Conservation (phyloP, 1,140 invertebrate genomes). For the Hypothenemus hampei region DNA sequence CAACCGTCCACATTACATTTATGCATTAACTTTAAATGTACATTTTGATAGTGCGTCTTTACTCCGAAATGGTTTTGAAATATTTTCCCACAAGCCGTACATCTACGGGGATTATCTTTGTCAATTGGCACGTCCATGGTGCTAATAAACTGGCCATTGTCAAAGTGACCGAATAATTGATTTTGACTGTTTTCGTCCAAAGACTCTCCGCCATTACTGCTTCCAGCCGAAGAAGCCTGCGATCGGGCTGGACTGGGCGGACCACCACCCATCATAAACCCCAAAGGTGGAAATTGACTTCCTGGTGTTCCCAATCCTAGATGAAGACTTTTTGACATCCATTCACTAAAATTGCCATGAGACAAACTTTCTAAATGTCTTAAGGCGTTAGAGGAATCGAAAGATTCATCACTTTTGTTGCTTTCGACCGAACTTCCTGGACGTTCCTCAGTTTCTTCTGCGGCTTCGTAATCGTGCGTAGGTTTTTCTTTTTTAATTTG, state of each 20-base stretch:
- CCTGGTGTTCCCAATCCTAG: slow-evolving; percentile 37
- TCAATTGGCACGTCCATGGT: slow-evolving; percentile 80
- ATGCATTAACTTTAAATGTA: slow-evolving; percentile 94
- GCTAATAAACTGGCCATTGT: slow-evolving; percentile 66
- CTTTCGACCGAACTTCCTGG: slow-evolving; percentile 54
- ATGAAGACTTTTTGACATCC: slow-evolving; percentile 43
- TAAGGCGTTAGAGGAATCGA: slow-evolving; percentile 66
- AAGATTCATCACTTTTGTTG: slow-evolving; percentile 57
- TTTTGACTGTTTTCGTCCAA: slow-evolving; percentile 54
- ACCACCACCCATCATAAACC: slow-evolving; percentile 45
- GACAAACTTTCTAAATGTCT: slow-evolving; percentile 76
- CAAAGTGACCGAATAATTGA: slow-evolving; percentile 63
- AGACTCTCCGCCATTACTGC: slow-evolving; percentile 55
- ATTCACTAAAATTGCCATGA: slow-evolving; percentile 65
- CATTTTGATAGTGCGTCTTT: slow-evolving; percentile 93
- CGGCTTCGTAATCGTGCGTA: slow-evolving; percentile 36
- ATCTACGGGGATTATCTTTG: slow-evolving; percentile 72
- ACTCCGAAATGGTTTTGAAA: slow-evolving; percentile 95
- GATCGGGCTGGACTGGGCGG: slow-evolving; percentile 54
- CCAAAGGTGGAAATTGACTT: slow-evolving; percentile 43
- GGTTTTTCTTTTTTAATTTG: slow-evolving; percentile 42
- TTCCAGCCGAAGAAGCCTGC: slow-evolving; percentile 51
- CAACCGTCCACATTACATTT: slow-evolving; percentile 95
- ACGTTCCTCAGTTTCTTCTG: slow-evolving; percentile 45
- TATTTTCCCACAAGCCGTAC: slow-evolving; percentile 86